phyloP scores from a whole-genome alignment of 1,140 invertebrate species.

The Heliconius hewitsoni region DNA sequence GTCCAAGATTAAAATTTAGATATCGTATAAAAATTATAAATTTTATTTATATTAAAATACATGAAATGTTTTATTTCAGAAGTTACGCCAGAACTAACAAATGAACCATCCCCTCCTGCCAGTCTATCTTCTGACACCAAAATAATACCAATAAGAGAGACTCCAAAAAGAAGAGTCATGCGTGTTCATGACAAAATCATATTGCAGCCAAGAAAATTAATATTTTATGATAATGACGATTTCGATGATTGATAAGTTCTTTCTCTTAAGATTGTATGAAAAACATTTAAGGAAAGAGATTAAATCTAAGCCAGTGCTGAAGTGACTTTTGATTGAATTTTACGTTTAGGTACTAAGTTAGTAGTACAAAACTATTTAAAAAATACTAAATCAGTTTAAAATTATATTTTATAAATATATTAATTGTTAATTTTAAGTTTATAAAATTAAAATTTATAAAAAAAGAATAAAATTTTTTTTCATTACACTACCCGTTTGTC shows the following conservation, averaged over 20 bases:
- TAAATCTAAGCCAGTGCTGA: not conserved
- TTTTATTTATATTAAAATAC: not conserved
- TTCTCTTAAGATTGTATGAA: not conserved
- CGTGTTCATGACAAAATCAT: constrained; percentile 2
- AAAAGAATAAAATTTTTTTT: no score
- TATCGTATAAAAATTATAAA: not conserved
- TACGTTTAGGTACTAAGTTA: no score
- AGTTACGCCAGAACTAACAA: not conserved
- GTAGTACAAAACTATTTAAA: no score
- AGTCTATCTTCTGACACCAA: constrained; percentile 13
- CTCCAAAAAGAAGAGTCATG: not conserved
- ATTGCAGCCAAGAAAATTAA: not conserved
- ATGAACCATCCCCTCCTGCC: not conserved
- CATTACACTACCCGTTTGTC: no score
- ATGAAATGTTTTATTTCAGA: not conserved
- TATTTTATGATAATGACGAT: constrained; percentile 13
- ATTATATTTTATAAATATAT: no score
- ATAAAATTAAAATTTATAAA: no score
- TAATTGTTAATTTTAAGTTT: no score
- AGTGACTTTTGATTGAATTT: no score
- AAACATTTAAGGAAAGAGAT: not conserved
- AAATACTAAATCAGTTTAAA: no score
- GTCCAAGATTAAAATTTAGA: not conserved
- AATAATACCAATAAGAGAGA: not conserved
- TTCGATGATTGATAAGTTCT: not conserved